phyloP scores from a whole-genome alignment of 2,113 vertebrate species.

The Trichomycterus rosablanca region DNA sequence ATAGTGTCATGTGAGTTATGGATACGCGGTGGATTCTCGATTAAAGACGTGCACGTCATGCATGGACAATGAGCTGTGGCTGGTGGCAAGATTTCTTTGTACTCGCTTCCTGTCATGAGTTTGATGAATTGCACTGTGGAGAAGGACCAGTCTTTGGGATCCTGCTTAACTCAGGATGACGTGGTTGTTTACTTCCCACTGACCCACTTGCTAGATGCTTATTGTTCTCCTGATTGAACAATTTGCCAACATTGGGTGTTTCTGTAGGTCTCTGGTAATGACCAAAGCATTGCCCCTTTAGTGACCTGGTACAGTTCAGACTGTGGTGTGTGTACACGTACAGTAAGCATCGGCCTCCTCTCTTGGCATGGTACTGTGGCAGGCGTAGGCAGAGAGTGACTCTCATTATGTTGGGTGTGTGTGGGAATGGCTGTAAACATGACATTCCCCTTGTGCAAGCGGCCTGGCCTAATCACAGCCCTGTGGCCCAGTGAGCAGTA shows the following conservation, averaged over 20 bases:
- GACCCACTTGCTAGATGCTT: not conserved
- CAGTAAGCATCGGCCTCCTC: slow-evolving; percentile 7
- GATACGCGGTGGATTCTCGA: slow-evolving; percentile 48
- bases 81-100: slow-evolving; percentile 51
- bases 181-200: not conserved
- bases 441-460: slow-evolving; percentile 59
- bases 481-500: slow-evolving; percentile 62
- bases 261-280: not conserved
- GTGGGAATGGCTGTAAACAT: slow-evolving; percentile 64
- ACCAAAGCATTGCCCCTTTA: slow-evolving; percentile 11
- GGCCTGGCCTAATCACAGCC: slow-evolving; percentile 67
- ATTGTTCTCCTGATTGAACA: too few species aligned
- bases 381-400: slow-evolving; percentile 40
- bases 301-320: not conserved
- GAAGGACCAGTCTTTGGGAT: slow-evolving; percentile 14
- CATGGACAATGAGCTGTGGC: slow-evolving; percentile 38
- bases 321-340: slow-evolving; percentile 7
- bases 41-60: slow-evolving; percentile 54
- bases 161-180: not conserved
- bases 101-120: slow-evolving; percentile 55
- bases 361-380: slow-evolving; percentile 25
- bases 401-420: slow-evolving; percentile 69
- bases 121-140: slow-evolving; percentile 52
- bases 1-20: slow-evolving; percentile 54
- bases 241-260: not conserved